These are phyloP conservation scores for Rhinolophus ferrumequinum DNA, from an alignment of 2,113 vertebrate genomes.

Conservation along the genomic window DNA sequence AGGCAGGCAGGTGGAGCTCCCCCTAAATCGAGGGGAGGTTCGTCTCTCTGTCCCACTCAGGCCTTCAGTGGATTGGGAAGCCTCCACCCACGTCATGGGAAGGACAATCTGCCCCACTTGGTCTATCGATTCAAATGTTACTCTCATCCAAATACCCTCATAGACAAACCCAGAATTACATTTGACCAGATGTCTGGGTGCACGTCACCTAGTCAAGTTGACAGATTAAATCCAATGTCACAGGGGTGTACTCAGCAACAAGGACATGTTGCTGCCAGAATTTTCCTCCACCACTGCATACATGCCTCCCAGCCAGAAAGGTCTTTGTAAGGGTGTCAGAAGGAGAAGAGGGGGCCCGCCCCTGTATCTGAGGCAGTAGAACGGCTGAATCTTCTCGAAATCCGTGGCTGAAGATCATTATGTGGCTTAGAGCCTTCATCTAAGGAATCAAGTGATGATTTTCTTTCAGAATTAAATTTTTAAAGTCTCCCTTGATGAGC, in stretches of 20 bases:
- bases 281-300: too few species aligned
- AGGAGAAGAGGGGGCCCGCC: too few species aligned
- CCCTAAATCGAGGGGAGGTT: accelerated
- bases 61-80: too few species aligned
- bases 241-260: accelerated
- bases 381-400: accelerated
- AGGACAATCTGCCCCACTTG: too few species aligned
- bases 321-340: accelerated
- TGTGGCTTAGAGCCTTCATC: not conserved
- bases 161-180: not conserved
- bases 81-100: accelerated
- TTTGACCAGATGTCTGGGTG: too few species aligned
- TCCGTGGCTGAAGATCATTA: not conserved
- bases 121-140: too few species aligned
- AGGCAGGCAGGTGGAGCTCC: not conserved
- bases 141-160: not conserved
- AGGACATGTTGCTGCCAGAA: not conserved
- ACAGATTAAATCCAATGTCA: not conserved
- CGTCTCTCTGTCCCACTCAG: not conserved
- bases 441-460: not conserved
- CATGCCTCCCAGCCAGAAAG: not conserved
- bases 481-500: not conserved
- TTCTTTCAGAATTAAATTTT: not conserved
- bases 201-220: not conserved
- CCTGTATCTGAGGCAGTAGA: accelerated